Conservation (phyloP, 2,797 vertebrate genomes). For the Microctenopoma stevenorrisi region DNA sequence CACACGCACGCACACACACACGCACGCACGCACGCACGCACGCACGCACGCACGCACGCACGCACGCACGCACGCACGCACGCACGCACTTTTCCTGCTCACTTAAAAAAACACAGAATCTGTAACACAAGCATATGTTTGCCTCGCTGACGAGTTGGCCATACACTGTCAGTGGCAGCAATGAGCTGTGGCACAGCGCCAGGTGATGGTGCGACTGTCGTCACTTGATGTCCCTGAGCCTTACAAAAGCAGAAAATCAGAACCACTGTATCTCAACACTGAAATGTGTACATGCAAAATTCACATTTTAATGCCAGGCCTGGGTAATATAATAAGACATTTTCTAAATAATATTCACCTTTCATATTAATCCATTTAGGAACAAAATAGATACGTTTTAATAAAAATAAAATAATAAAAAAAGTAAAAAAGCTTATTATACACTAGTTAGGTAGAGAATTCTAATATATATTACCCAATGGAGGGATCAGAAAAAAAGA, state of each 20-base stretch:
- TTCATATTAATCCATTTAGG: background rate
- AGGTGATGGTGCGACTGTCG: constrained; percentile 54
- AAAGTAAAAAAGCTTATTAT: no score
- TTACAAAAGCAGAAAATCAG: constrained; percentile 37
- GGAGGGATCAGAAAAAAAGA: background rate
- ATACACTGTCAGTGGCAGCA: constrained; percentile 46
- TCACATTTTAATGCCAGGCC: background rate
- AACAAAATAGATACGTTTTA: background rate
- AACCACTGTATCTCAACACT: constrained; percentile 29
- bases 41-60: constrained; percentile 6
- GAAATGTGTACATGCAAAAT: constrained; percentile 15
- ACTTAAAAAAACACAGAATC: constrained; percentile 27
- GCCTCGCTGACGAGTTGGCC: constrained; percentile 31
- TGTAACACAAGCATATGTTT: constrained; percentile 39
- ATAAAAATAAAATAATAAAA: no score
- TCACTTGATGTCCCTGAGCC: constrained; percentile 64
- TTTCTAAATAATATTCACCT: background rate
- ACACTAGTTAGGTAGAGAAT: no score
- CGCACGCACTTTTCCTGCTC: background rate
- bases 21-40: background rate
- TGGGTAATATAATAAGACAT: background rate
- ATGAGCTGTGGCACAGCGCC: constrained; percentile 56
- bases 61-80: background rate
- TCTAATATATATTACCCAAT: background rate
- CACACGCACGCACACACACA: background rate